Percentiles rank a stretch among this genome's conserved stretches.
Evolutionary conservation across 1,140 invertebrate genomes (phyloP).

Genomic region (Papilio xuthus): DNA sequence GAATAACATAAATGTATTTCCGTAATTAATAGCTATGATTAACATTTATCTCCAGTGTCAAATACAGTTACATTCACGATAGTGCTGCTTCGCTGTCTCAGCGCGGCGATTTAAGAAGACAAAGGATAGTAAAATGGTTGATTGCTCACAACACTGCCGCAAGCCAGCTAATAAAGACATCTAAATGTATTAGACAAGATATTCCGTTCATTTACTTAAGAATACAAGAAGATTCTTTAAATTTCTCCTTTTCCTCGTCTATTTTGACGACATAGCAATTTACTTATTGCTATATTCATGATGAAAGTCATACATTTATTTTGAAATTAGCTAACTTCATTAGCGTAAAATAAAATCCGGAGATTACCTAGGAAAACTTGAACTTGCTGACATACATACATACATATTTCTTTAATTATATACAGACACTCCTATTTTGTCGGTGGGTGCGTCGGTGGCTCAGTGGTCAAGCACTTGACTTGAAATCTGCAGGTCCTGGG

Average conservation of each 20-base stretch:
- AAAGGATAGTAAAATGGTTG: slow-evolving; percentile 79
- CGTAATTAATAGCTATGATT: background rate
- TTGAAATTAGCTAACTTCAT: background rate
- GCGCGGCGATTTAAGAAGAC: slow-evolving; percentile 74
- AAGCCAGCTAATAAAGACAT: slow-evolving; percentile 43
- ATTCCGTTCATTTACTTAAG: slow-evolving; percentile 31
- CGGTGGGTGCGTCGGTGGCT: no score
- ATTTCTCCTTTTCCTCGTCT: background rate
- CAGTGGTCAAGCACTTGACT: no score
- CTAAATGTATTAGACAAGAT: slow-evolving; percentile 37
- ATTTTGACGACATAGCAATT: background rate
- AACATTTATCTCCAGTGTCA: slow-evolving; percentile 8
- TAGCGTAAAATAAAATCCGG: no score
- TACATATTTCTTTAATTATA: no score
- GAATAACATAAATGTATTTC: background rate
- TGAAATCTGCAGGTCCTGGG: no score
- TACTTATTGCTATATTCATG: background rate
- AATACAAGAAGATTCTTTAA: background rate
- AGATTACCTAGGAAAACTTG: no score
- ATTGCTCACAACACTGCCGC: slow-evolving; percentile 72
- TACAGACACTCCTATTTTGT: no score
- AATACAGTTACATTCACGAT: slow-evolving; percentile 41
- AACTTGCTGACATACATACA: no score
- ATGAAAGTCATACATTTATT: background rate
- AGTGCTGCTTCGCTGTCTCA: slow-evolving; percentile 59